Conservation (phyloP, 2,888 invertebrate genomes). For the Tenthredo scrophulariae region DNA sequence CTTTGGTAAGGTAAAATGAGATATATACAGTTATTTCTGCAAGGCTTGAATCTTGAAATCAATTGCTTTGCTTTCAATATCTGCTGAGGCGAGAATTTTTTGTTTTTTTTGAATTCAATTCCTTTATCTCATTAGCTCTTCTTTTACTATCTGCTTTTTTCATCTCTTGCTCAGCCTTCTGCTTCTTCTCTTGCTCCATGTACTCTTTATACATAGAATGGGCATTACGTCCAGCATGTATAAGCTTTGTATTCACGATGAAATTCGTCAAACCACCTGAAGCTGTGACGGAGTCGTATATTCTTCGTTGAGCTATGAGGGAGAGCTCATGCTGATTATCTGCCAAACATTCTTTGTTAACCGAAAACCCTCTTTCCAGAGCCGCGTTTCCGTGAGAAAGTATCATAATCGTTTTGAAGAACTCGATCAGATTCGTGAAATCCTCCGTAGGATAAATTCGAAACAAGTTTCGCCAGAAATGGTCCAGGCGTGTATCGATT, state of each 20-base stretch:
- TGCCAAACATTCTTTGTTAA: constrained; percentile 51
- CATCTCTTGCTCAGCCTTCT: background rate
- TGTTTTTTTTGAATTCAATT: background rate
- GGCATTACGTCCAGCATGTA: background rate
- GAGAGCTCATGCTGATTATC: constrained; percentile 48
- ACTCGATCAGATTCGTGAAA: constrained; percentile 27
- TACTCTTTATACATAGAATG: background rate
- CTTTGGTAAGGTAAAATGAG: no score
- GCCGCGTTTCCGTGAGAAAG: constrained; percentile 52
- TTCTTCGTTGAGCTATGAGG: constrained; percentile 32
- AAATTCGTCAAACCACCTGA: background rate
- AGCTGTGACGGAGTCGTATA: constrained; percentile 35
- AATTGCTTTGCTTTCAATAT: background rate
- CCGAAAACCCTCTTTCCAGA: constrained; percentile 47
- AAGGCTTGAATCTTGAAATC: background rate
- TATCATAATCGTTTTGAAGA: constrained; percentile 35
- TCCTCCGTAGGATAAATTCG: constrained; percentile 17
- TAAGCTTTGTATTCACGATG: background rate
- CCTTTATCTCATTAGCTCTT: background rate
- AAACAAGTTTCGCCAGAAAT: constrained; percentile 46
- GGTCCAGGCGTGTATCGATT: constrained; percentile 16
- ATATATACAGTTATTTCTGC: background rate
- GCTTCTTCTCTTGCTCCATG: background rate
- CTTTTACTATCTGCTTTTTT: background rate
- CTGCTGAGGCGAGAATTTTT: background rate